Evolutionary conservation across 2,888 invertebrate genomes (phyloP), one percentile per base, ranked within the genome.

Genomic region (Drosophila kuntzei): DNA sequence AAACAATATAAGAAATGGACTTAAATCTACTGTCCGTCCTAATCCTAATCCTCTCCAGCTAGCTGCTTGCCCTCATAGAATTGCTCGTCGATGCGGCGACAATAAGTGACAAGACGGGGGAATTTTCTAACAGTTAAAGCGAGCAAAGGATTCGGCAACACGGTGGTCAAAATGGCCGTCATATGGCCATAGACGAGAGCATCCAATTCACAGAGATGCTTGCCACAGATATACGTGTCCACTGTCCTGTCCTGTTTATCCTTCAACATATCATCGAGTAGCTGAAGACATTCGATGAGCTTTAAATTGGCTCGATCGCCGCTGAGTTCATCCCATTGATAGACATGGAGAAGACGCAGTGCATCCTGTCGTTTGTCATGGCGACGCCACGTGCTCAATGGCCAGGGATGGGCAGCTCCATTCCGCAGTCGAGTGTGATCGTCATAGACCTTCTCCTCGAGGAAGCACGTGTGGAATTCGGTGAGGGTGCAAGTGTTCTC

Each of bases 151-250:
- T 95, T 95, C 0, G 97, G 97, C 43, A 98, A 93, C 1, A 96
- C 94, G 5, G 97, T 98, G 8, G 97, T 97, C 65, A 98, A 93
- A 70, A 99, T 95, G 0, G 97, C 96, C 92, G 96, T 98, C 16
- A 99, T 94, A 92, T 99, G 99, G 0, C 98, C 99, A 93, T 98
- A 99, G 0, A 98, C 96, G 32, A 98, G 92, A 1, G 98, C 98
- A 92, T 99, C 99, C 69, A 98, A 93, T 92, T 98, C 98, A 18
- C 97, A 98, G 0, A 98, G 98, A 50, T 96, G 93, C 61, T 93
- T 58, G 94, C 94, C 34, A 95, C 95, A 92, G 95, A 97, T 93
- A 98, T 97, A 91, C 2, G 12, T 9, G 22, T 22, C 22, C 22
- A n/a, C 55, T 97, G 54, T 94, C 3, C n/a, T 12, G 11, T 94